phyloP scores from a whole-genome alignment of 2,113 vertebrate genomes.

The Sinocyclocheilus grahami region DNA sequence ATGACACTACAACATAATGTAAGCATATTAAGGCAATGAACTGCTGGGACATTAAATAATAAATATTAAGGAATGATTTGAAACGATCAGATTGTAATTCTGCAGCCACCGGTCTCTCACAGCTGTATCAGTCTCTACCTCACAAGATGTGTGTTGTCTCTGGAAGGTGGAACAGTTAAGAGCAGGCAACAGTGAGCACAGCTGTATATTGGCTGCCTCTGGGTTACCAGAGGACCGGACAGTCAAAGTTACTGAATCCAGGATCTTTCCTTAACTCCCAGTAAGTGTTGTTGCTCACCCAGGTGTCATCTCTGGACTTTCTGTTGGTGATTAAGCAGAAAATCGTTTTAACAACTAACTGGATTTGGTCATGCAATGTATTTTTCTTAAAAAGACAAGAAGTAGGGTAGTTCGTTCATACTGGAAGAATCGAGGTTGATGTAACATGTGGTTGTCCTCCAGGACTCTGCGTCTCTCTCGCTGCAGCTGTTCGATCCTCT shows the following conservation, averaged over 20 bases:
- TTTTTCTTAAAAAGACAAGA: background rate
- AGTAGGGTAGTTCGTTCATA: conserved; percentile 53
- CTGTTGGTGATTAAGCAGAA: conserved; percentile 66
- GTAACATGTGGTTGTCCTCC: conserved; percentile 83
- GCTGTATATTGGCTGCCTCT: background rate
- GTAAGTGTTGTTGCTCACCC: conserved; percentile 93
- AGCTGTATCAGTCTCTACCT: background rate
- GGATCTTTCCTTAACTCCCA: conserved; percentile 88
- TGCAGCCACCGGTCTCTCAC: background rate
- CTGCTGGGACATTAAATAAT: conserved; percentile 57
- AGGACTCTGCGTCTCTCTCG: conserved; percentile 85
- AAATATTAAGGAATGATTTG: conserved; percentile 42
- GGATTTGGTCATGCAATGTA: background rate
- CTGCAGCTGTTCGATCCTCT: conserved; percentile 93
- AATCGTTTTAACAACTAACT: background rate
- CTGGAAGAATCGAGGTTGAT: conserved; percentile 95
- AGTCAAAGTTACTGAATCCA: conserved; percentile 86
- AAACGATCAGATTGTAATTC: background rate
- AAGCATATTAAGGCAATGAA: conserved; percentile 76
- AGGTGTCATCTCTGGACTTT: conserved; percentile 86
- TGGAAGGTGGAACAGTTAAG: conserved; percentile 15
- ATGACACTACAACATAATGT: conserved; percentile 63
- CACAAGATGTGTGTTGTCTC: conserved; percentile 6
- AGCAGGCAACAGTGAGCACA: conserved; percentile 18
- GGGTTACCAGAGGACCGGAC: conserved; percentile 88